A percentile compares a stretch with the other conserved stretches of the same genome.
Evolutionary conservation across 2,888 invertebrate genomes (phyloP).

Genomic region (Lordiphosa andalusiaca): DNA sequence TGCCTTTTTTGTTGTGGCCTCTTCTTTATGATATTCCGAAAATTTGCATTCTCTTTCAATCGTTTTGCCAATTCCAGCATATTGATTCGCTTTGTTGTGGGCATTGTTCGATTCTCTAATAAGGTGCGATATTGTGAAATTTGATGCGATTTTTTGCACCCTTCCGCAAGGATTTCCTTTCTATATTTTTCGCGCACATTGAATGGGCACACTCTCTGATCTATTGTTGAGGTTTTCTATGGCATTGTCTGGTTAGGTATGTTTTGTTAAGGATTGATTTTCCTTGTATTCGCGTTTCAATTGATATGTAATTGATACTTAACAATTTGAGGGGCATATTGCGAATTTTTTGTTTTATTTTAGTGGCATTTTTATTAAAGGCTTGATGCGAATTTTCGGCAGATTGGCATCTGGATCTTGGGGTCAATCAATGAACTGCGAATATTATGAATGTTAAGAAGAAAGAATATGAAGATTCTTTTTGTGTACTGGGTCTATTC

Average conservation of each 20-base stretch:
- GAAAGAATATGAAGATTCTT: conserved; percentile 1
- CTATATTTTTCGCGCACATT: conserved; percentile 27
- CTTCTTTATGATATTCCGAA: conserved; percentile 1
- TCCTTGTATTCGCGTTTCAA: conserved; percentile 48
- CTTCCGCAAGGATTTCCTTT: conserved; percentile 21
- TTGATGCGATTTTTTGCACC: conserved; percentile 73
- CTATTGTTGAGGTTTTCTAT: conserved; percentile 55
- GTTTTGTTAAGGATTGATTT: conserved; percentile 20
- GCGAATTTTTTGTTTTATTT: conserved; percentile 31
- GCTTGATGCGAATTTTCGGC: conserved; percentile 26
- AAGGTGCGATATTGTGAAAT: conserved; percentile 75
- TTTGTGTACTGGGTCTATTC: conserved; percentile 5
- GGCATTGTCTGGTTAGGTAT: conserved; percentile 25
- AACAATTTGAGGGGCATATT: conserved; percentile 45
- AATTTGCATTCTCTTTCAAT: conserved; percentile 23
- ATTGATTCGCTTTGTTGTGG: conserved; percentile 32
- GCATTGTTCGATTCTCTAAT: conserved; percentile 68
- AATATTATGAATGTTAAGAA: conserved; percentile 22
- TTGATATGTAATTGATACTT: conserved; percentile 64
- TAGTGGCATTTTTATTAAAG: conserved; percentile 36
- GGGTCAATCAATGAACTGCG: no score
- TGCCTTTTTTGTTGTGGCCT: conserved; percentile 51
- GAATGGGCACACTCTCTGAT: conserved; percentile 26
- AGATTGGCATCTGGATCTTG: background rate
- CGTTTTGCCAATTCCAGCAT: conserved; percentile 42